Evolutionary conservation across 2,113 vertebrate genomes (phyloP).

Genomic region (Apteryx mantelli): DNA sequence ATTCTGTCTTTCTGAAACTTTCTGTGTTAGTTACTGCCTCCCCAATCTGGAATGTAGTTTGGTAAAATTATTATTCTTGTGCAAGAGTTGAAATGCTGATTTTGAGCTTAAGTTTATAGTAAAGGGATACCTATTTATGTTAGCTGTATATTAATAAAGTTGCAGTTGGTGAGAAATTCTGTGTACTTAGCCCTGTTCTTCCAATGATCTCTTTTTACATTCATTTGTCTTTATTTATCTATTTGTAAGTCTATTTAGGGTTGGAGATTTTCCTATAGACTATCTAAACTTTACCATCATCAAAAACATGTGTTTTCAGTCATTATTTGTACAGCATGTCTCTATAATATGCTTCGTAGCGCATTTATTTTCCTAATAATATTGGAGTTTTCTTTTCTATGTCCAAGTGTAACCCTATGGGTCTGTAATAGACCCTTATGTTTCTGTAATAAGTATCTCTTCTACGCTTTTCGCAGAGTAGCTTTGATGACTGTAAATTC

Average conservation of each 20-base stretch:
- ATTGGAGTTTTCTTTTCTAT: not conserved
- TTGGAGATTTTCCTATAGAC: not conserved
- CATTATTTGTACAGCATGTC: not conserved
- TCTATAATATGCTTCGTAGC: not conserved
- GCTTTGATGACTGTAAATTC: not conserved
- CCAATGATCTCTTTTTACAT: not conserved
- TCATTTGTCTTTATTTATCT: not conserved
- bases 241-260: not conserved
- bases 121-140: not conserved
- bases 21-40: not conserved
- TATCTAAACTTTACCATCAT: not conserved
- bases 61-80: not conserved
- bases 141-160: not conserved
- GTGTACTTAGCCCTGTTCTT: not conserved
- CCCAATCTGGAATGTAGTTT: not conserved
- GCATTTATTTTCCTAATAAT: not conserved
- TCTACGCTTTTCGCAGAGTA: constrained; percentile 19
- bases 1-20: not conserved
- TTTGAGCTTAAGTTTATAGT: not conserved
- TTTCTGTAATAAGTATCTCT: constrained; percentile 23
- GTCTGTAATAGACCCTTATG: constrained; percentile 16
- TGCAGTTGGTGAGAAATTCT: not conserved
- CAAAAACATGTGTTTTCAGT: not conserved
- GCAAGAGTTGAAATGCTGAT: not conserved
- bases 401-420: not conserved